Base-by-base conservation (phyloP, 2,113 vertebrate genomes). In the Brachypteracias leptosomus region DNA sequence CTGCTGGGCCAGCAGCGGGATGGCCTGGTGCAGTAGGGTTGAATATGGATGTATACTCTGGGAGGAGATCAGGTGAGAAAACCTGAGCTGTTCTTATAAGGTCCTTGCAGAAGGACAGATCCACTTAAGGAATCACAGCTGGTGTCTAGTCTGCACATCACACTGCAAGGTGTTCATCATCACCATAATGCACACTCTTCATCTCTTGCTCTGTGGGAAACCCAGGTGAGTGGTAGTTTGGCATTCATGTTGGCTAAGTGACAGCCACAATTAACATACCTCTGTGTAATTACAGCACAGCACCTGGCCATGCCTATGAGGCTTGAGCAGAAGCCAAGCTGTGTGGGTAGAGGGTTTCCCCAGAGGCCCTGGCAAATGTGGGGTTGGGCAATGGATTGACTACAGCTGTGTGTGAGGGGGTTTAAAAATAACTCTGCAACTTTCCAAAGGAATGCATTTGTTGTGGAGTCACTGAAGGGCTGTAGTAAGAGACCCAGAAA, bases 381-480 rank as follows among this genome's bases (percentile, higher is more conserved):
- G 38, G 73, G 61, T 14, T 82, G 70, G 66, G 77, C 11, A 0
- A 75, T 68, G 86, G 84, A 95, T 94, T 65, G 77, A 95, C 93
- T 96, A 79, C 94, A 97, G 83, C 92, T 93, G 73, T 89, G 81
- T 83, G 71, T 40, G 76, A 78, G 31, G 28, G 24, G 6, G 20
- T 21, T 84, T 95, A 97, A 96, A 96, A 96, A 95, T 96, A 97
- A 77, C 91, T 86, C 66, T 75, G 22, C 36, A 33, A 2, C 89
- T 92, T 95, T 78, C 73, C 89, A 78, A 80, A 92, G 80, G 91
- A 97, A 95, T 91, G 89, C 72, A 61, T 95, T 96, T 96, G 91
- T 93, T 95, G 85, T 49, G 76, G 80, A 95, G 80, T 89, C 68
- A 75, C 70, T 81, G 72, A 89, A 92, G 75, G 89, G 91, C 89